Conservation (phyloP, 1,140 invertebrate species). For the Druon quercuslanigerum region DNA sequence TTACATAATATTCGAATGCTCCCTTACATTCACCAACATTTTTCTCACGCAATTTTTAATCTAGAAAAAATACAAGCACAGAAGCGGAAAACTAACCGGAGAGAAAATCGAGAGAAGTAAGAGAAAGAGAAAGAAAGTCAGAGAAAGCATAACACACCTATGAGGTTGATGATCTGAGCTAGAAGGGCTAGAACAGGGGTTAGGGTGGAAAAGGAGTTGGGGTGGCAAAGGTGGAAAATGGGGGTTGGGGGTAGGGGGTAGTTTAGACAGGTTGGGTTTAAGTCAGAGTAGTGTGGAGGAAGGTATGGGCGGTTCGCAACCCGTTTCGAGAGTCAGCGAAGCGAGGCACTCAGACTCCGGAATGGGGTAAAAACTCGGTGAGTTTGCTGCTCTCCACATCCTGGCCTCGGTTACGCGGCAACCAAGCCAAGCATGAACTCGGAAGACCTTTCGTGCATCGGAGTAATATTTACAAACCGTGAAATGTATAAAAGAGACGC, state of each 20-base stretch:
- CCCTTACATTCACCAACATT: too few species aligned
- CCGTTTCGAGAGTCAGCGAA: conserved; percentile 70
- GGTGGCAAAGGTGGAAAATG: not conserved
- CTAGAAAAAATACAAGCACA: too few species aligned
- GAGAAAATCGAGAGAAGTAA: not conserved
- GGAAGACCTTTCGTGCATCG: conserved; percentile 55
- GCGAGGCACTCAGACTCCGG: conserved; percentile 70
- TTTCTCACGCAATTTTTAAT: too few species aligned
- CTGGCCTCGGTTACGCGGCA: conserved; percentile 60
- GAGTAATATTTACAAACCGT: conserved; percentile 63
- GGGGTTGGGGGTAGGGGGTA: not conserved
- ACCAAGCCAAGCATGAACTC: conserved; percentile 63
- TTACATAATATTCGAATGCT: too few species aligned
- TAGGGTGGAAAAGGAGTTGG: not conserved
- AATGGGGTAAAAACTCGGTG: conserved; percentile 70
- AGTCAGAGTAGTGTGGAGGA: conserved; percentile 40
- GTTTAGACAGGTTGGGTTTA: conserved; percentile 19
- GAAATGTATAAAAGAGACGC: conserved; percentile 52
- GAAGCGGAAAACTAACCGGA: too few species aligned
- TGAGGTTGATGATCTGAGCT: conserved; percentile 24
- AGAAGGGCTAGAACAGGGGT: not conserved
- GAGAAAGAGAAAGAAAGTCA: not conserved
- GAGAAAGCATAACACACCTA: conserved; percentile 9
- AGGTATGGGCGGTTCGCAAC: conserved; percentile 49
- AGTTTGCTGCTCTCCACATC: conserved; percentile 55